A percentile compares a stretch with the other conserved stretches of the same genome.
phyloP scores from a whole-genome alignment of 2,113 vertebrate species.

The Urocolius indicus region DNA sequence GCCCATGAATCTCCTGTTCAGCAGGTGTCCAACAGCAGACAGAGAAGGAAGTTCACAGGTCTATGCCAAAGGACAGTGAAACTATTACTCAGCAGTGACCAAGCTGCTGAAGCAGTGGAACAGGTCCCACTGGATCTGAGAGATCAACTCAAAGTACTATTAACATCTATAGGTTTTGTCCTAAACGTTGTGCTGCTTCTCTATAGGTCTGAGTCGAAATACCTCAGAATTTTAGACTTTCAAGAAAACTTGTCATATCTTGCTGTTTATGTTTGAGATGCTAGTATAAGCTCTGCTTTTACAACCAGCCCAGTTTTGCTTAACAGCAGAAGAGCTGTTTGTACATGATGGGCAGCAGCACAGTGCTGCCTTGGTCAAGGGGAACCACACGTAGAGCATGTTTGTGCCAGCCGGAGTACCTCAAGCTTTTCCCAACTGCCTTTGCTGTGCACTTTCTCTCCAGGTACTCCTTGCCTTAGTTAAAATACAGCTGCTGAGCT shows the following conservation, averaged over 20 bases:
- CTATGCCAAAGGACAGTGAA: not conserved
- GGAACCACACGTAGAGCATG: not conserved
- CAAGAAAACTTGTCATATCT: not conserved
- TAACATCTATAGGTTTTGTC: not conserved
- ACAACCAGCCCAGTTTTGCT: not conserved
- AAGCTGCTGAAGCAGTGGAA: not conserved
- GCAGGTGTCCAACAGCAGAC: not conserved
- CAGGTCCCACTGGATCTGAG: not conserved
- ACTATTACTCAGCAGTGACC: not conserved
- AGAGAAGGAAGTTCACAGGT: not conserved
- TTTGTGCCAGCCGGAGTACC: not conserved
- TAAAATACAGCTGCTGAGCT: not conserved
- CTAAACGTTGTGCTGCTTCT: rapidly evolving
- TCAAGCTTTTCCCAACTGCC: not conserved
- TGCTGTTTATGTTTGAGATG: not conserved
- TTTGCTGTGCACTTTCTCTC: not conserved
- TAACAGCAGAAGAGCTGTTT: not conserved
- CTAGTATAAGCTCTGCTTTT: not conserved
- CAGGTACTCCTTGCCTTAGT: not conserved
- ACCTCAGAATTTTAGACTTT: not conserved
- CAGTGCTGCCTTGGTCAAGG: not conserved
- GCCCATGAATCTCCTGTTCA: not conserved
- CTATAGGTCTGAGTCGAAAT: not conserved
- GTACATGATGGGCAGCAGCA: not conserved
- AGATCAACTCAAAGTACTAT: not conserved